Conservation (phyloP, 2,797 vertebrate genomes). For the Nyctibius grandis region DNA sequence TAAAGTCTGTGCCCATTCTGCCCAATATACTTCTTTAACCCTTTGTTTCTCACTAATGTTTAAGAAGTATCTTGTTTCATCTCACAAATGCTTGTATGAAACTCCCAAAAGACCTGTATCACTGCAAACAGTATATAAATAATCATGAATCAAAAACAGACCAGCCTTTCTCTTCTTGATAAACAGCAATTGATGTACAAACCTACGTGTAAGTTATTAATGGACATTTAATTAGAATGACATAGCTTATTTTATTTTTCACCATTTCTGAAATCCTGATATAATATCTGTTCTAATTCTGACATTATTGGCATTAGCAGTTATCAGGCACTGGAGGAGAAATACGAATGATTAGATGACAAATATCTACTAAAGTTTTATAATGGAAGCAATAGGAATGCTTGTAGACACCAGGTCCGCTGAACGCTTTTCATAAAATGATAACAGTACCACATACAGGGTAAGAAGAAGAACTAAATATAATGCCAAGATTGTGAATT, state of each 20-base stretch:
- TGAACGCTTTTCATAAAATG: background rate
- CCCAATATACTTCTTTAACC: background rate
- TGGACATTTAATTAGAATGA: background rate
- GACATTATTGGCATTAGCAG: background rate
- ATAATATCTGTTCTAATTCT: background rate
- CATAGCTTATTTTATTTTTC: background rate
- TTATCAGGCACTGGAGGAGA: background rate
- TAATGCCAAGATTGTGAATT: background rate
- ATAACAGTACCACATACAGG: rapidly evolving
- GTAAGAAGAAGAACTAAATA: background rate
- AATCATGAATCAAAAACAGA: background rate
- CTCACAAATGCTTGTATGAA: background rate
- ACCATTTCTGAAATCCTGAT: background rate
- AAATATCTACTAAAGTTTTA: background rate
- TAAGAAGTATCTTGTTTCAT: background rate
- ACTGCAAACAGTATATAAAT: background rate
- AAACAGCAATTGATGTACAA: background rate
- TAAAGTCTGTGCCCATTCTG: background rate
- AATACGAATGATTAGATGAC: background rate
- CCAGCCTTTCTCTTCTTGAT: background rate
- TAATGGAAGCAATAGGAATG: background rate
- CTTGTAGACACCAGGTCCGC: background rate
- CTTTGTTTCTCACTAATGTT: background rate
- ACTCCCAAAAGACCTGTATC: background rate
- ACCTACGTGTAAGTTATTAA: background rate